These are phyloP conservation scores for Pithys albifrons DNA, from an alignment of 2,113 vertebrate species.

Conservation along the genomic window DNA sequence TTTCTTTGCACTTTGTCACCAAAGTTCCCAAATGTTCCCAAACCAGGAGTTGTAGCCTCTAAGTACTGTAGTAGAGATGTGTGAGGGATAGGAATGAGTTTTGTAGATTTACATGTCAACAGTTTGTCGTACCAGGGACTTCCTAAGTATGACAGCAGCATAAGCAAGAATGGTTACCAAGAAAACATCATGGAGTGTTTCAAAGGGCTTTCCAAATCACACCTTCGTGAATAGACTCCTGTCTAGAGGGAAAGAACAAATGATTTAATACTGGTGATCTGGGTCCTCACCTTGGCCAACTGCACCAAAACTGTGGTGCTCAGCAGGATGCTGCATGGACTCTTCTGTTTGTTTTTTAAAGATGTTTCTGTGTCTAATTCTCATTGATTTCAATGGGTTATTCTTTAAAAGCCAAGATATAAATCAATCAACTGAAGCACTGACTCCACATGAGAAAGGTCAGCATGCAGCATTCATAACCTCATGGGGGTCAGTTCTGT, in stretches of 20 bases:
- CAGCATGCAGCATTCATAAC: background rate
- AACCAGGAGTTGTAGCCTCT: background rate
- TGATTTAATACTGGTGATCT: background rate
- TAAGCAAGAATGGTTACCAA: background rate
- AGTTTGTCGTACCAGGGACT: background rate
- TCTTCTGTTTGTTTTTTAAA: background rate
- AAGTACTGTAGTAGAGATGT: background rate
- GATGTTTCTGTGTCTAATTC: background rate
- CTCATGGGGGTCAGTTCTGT: background rate
- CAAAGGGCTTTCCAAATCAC: background rate
- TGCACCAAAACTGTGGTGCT: background rate
- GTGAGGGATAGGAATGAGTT: background rate
- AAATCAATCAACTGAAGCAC: background rate
- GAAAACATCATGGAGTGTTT: background rate
- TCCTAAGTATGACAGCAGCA: background rate
- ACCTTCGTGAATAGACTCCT: background rate
- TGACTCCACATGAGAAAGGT: background rate
- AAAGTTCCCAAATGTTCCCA: background rate
- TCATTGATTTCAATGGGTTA: background rate
- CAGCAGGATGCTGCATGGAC: background rate
- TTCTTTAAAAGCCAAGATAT: background rate
- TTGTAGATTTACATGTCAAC: fast-evolving
- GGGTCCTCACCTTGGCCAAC: background rate
- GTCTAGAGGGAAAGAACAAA: background rate
- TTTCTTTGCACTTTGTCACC: background rate